A percentile compares a stretch with the other conserved stretches of the same genome.
Conservation (phyloP, 2,888 invertebrate genomes). For the Orthonychiurus folsomi region DNA sequence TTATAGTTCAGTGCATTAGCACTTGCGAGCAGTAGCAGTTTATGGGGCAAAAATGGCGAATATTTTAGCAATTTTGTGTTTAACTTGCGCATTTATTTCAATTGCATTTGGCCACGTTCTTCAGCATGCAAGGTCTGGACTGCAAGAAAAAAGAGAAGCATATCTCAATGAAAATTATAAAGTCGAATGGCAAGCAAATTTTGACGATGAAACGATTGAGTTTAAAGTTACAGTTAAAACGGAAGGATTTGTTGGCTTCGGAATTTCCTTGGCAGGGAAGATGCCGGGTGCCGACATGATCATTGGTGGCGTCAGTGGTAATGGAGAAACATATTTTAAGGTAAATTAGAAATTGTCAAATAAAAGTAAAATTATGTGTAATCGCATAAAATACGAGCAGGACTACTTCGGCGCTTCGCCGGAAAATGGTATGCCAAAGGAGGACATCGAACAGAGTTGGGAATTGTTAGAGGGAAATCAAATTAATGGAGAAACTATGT, state of each 20-base stretch:
- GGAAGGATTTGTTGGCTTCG: constrained; percentile 2
- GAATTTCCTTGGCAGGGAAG: neutral
- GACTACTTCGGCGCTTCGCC: too few relatives aligned
- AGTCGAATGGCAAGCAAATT: constrained; percentile 3
- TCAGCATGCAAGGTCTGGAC: too few relatives aligned
- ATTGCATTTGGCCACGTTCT: too few relatives aligned
- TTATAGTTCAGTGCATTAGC: too few relatives aligned
- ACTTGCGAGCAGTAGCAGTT: too few relatives aligned
- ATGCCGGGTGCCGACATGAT: neutral
- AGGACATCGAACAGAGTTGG: constrained; percentile 12
- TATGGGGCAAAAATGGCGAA: too few relatives aligned
- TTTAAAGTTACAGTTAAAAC: constrained; percentile 2
- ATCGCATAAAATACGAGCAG: neutral
- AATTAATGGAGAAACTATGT: neutral
- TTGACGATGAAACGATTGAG: neutral
- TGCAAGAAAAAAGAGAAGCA: neutral
- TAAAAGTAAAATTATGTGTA: neutral
- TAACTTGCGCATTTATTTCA: too few relatives aligned
- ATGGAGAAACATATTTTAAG: constrained; percentile 3
- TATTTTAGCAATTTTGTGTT: too few relatives aligned
- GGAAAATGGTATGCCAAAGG: too few relatives aligned
- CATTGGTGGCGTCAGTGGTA: neutral
- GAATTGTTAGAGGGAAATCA: constrained; percentile 6
- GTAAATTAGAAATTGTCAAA: constrained; percentile 2
- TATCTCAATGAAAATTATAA: neutral